These are phyloP conservation scores for Dascillus cervinus DNA, from an alignment of 2,888 invertebrate species.

Conservation along the genomic window DNA sequence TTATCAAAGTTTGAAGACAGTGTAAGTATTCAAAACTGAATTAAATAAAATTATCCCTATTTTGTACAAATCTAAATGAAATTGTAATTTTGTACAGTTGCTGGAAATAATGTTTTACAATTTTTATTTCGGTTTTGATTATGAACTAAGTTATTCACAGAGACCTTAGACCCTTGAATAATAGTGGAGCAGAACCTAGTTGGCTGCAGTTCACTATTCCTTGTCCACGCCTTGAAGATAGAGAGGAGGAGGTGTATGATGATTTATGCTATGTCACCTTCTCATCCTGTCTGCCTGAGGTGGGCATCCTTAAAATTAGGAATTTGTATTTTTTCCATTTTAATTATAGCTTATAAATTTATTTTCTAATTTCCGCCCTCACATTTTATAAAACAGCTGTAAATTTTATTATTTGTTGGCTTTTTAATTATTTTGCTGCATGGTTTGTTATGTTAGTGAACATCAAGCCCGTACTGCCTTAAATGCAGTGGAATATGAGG, in stretches of 20 bases:
- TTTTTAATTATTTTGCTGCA: conserved; percentile 21
- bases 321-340: too few species aligned
- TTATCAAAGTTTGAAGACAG: conserved; percentile 73
- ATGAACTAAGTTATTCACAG: conserved; percentile 8
- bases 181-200: conserved; percentile 42
- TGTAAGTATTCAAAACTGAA: conserved; percentile 53
- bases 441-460: conserved; percentile 36
- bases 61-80: too few species aligned
- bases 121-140: not conserved
- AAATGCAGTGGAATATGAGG: conserved; percentile 42
- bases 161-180: conserved; percentile 14
- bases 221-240: conserved; percentile 52
- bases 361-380: too few species aligned
- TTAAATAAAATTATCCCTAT: too few species aligned
- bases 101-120: too few species aligned
- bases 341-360: too few species aligned
- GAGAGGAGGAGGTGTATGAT: conserved; percentile 80
- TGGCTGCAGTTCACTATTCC: conserved; percentile 62
- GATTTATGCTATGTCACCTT: conserved; percentile 83
- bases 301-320: too few species aligned
- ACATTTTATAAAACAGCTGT: too few species aligned
- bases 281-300: conserved; percentile 60
- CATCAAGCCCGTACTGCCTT: conserved; percentile 24
- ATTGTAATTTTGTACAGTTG: too few species aligned
- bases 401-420: too few species aligned